phyloP scores from a whole-genome alignment of 2,888 invertebrate genomes.

The Stenolophus ochropezus region DNA sequence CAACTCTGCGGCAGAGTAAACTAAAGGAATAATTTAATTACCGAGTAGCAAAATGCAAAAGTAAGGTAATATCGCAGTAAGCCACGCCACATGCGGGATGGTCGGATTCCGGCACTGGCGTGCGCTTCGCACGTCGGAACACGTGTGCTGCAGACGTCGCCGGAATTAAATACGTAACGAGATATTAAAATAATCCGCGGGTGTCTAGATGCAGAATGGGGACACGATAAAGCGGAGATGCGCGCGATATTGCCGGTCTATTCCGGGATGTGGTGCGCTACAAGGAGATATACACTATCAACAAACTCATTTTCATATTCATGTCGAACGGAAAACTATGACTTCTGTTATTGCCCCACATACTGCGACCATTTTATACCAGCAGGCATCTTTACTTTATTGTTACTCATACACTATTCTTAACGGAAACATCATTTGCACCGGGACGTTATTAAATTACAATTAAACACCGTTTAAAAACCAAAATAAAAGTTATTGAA shows the following conservation, averaged over 20 bases:
- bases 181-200: constrained; percentile 55
- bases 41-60: constrained; percentile 8
- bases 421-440: too few relatives aligned
- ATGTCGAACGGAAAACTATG: too few relatives aligned
- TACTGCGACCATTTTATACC: too few relatives aligned
- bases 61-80: constrained; percentile 34
- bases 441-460: too few relatives aligned
- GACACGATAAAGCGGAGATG: neutral
- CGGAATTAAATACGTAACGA: constrained; percentile 52
- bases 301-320: too few relatives aligned
- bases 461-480: too few relatives aligned
- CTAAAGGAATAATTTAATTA: constrained; percentile 33
- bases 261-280: neutral
- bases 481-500: too few relatives aligned
- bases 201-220: neutral
- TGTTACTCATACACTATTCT: too few relatives aligned
- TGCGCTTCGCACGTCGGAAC: neutral
- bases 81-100: constrained; percentile 12
- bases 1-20: neutral
- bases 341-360: too few relatives aligned
- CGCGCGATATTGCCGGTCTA: neutral
- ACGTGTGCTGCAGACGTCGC: constrained; percentile 27
- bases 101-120: neutral
- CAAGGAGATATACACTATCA: too few relatives aligned
- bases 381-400: too few relatives aligned